Evolutionary conservation across 2,888 invertebrate species (phyloP), one percentile per base, ranked within the genome.

Genomic region (Tipula vernalis): DNA sequence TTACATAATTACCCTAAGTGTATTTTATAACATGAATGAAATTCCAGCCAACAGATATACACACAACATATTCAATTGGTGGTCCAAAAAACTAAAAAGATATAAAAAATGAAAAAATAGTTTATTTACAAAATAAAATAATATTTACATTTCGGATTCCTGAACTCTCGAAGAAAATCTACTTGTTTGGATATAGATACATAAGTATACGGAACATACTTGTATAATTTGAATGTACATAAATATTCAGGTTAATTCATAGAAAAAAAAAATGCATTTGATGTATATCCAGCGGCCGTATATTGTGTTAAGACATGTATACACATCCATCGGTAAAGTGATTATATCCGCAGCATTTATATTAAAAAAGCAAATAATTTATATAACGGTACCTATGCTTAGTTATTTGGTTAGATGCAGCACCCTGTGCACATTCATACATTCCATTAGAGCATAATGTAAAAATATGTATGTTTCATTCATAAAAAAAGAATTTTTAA

Each of bases 391-490:
- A 84, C 3, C n/a, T 36, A 36, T 36, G 39, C n/a, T 12, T 36
- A 28, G 28, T 28, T 83, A 84, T 84, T 36, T 84, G 84, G 13
- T 84, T 39, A 84, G 84, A 39, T 84, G 84, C 18, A 71, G 84
- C 18, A 71, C 71, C 71, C 71, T 71, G 71, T 71, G 39, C 84
- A 84, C 71, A 84, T 84, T 84, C 84, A 71, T 39, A 84, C 84
- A n/a, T 84, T 39, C 84, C 39, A 84, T 84, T 39, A 15, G 41
- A 6, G 41, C 84, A 84, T 39, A 84, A 84, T 39, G 41, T 41
- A 39, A 84, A 83, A 83, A 2, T 39, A 51, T 71, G 5, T 71
- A 71, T 71, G 18, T 71, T 71, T 71, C 71, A 71, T 71, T 71
- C 71, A 71, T 71, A 71, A 71, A 71, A 51, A 71, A 71, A 71